phyloP scores from a whole-genome alignment of 1,140 invertebrate genomes.

The Spodoptera litura region DNA sequence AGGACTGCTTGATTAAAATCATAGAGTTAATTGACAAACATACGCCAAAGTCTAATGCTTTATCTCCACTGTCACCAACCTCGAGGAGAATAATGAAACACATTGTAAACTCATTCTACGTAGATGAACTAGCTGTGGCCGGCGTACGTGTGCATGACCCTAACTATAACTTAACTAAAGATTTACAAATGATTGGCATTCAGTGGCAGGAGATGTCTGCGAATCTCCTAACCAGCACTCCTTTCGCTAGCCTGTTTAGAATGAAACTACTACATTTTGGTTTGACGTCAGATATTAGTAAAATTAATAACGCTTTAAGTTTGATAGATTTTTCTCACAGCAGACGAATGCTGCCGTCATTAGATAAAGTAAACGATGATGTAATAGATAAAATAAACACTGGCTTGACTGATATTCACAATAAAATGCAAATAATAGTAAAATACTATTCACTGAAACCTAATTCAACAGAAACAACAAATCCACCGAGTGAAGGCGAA shows the following conservation, averaged over 20 bases:
- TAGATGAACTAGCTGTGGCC: slow-evolving; percentile 48
- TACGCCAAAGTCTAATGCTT: slow-evolving; percentile 50
- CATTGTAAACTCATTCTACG: slow-evolving; percentile 58
- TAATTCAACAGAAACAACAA: background rate
- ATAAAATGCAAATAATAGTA: slow-evolving; percentile 53
- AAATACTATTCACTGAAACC: background rate
- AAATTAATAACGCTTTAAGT: slow-evolving; percentile 62
- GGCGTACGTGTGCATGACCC: slow-evolving; percentile 53
- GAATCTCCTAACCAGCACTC: slow-evolving; percentile 47
- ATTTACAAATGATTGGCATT: slow-evolving; percentile 59
- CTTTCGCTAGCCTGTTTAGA: slow-evolving; percentile 55
- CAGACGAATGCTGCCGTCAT: slow-evolving; percentile 56
- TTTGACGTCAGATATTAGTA: slow-evolving; percentile 62
- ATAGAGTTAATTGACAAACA: slow-evolving; percentile 58
- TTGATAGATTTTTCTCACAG: slow-evolving; percentile 58
- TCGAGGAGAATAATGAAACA: slow-evolving; percentile 59
- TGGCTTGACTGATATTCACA: slow-evolving; percentile 55
- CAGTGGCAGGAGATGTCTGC: slow-evolving; percentile 60
- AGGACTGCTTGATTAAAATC: slow-evolving; percentile 55
- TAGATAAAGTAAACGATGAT: slow-evolving; percentile 51
- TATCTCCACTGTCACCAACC: slow-evolving; percentile 51
- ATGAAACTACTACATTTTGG: slow-evolving; percentile 65
- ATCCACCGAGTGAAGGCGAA: background rate
- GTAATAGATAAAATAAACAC: slow-evolving; percentile 56
- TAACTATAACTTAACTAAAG: slow-evolving; percentile 58